Conservation (phyloP, 2,888 invertebrate genomes). For the Aspidapion aeneum region DNA sequence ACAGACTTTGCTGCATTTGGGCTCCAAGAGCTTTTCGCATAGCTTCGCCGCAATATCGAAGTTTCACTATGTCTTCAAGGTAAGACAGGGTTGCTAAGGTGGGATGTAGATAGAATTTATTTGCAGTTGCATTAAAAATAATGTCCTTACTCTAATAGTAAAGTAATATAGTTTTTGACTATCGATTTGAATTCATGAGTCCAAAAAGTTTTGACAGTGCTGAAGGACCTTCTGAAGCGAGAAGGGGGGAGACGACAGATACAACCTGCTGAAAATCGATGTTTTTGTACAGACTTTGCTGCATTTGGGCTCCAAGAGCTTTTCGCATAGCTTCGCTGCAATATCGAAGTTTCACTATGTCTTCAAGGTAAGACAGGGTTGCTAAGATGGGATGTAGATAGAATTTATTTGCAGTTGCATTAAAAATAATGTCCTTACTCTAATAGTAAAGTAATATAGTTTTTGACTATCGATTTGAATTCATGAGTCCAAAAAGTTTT, state of each 20-base stretch:
- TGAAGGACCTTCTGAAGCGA: conserved; percentile 84
- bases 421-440: too few species aligned
- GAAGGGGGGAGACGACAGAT: conserved; percentile 69
- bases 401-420: too few species aligned
- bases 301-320: conserved; percentile 92
- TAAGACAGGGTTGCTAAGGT: too few species aligned
- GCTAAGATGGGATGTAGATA: too few species aligned
- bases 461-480: too few species aligned
- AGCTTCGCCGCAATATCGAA: conserved; percentile 98
- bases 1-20: conserved; percentile 90
- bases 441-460: too few species aligned
- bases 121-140: too few species aligned
- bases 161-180: too few species aligned
- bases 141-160: too few species aligned
- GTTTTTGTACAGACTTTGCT: conserved; percentile 95
- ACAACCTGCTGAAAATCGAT: conserved; percentile 92
- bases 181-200: too few species aligned
- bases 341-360: conserved; percentile 94
- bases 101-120: too few species aligned
- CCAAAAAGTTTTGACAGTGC: conserved; percentile 82
- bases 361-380: conserved; percentile 74
- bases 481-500: conserved; percentile 91
- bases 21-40: conserved; percentile 96
- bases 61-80: conserved; percentile 89
- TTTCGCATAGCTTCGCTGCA: conserved; percentile 98